A percentile compares a stretch with the other conserved stretches of the same genome.
These are phyloP conservation scores for Manis crassicaudata DNA, from an alignment of 2,797 vertebrate species.

Conservation along the genomic window DNA sequence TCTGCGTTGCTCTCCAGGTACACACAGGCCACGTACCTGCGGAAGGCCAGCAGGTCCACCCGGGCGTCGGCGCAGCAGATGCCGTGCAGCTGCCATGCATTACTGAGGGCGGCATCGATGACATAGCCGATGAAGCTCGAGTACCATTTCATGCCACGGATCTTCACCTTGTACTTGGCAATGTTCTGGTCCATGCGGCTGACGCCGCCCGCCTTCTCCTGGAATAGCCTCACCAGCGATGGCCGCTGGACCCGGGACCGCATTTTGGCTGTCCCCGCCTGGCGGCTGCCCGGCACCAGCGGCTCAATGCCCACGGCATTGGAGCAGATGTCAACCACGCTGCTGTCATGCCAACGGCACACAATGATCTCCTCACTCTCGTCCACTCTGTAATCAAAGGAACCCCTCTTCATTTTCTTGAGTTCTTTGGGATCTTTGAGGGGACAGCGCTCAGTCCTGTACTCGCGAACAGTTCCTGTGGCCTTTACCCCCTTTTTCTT, in stretches of 20 bases:
- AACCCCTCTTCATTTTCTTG: constrained; percentile 62
- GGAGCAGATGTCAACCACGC: constrained; percentile 57
- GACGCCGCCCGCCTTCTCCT: constrained; percentile 60
- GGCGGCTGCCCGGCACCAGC: background rate
- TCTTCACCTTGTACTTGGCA: constrained; percentile 67
- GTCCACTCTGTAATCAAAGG: constrained; percentile 55
- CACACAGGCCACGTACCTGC: constrained; percentile 47
- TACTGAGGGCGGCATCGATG: constrained; percentile 55
- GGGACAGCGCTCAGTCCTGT: constrained; percentile 32
- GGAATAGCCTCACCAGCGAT: constrained; percentile 51
- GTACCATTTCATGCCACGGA: constrained; percentile 67
- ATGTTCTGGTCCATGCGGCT: constrained; percentile 68
- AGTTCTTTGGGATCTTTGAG: constrained; percentile 63
- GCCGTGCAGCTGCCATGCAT: constrained; percentile 65
- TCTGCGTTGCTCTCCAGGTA: constrained; percentile 62
- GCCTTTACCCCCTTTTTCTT: constrained; percentile 66
- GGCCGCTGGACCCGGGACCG: constrained; percentile 36
- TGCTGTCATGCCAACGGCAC: constrained; percentile 52
- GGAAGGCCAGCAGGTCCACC: constrained; percentile 68
- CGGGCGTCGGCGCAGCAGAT: constrained; percentile 33
- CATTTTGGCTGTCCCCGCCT: fast-evolving
- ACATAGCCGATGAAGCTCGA: constrained; percentile 61
- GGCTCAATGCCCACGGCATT: constrained; percentile 59
- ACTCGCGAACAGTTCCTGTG: constrained; percentile 63
- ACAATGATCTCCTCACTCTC: constrained; percentile 59